Base-by-base conservation (phyloP, 2,888 invertebrate genomes). In the Tachystola acroxantha region DNA sequence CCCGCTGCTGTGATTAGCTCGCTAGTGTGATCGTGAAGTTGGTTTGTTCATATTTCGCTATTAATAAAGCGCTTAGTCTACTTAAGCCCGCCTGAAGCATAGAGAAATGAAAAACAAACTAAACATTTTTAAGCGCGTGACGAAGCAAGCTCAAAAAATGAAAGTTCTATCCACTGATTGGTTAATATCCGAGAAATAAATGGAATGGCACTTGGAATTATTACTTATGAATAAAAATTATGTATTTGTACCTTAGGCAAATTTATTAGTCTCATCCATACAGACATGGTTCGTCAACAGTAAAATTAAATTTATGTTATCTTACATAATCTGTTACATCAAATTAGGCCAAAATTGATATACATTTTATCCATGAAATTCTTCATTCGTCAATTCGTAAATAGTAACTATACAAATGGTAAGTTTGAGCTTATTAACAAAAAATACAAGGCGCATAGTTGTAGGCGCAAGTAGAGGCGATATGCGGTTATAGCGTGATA, bases 61-160 rank as follows among this genome's bases (percentile, higher is more conserved):
- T 64, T 64, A 59, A 64, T 57, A 64, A 52, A 72, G 71, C 71
- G 56, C 61, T 56, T 60, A 66, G 50, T 57, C 67, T 73, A 74
- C 58, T 36, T 43, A 70, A 73, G 70, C 62, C 57, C 63, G 64
- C 60, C 58, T 60, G 53, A 76, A 75, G 77, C 74, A 57, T 64
- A 56, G 65, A 54, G 16, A 16, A 16, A 16, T 4, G 3, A 3
- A 67, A 63, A 59, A 60, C 53, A 57, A 62, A 64, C 63, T 67
- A 67, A 60, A 53, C 48, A 50, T 61, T 48, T 65, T 6, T 24
- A 24, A 78, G 80, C 79, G 59, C 56, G 62, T 73, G 69, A 67
- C 63, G 45, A 81, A 76, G 74, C 74, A 65, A 73, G 72, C 71
- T 70, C 62, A 52, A 63, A 52, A 63, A 57, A 49, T 48, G 7